Conservation (phyloP, 2,888 invertebrate species). For the Athalia circularis region DNA sequence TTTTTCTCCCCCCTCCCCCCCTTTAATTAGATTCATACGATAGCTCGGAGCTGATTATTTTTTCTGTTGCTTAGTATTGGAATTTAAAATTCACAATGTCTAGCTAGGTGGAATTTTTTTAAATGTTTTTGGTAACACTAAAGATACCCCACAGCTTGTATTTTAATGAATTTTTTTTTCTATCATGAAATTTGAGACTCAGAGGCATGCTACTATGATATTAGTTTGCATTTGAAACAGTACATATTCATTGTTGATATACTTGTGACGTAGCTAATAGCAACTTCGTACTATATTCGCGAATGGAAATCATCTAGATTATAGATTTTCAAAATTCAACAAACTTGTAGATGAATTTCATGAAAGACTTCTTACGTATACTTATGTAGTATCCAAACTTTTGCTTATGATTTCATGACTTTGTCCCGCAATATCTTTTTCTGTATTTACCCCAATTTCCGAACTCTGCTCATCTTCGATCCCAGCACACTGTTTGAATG, state of each 20-base stretch:
- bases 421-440: neutral
- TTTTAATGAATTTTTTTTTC: neutral
- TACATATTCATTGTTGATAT: neutral
- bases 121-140: neutral
- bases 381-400: neutral
- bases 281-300: neutral
- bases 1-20: neutral
- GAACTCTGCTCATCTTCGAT: conserved; percentile 12
- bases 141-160: neutral
- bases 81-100: neutral
- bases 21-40: neutral
- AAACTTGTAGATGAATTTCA: neutral
- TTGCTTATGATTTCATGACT: neutral
- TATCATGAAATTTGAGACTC: neutral
- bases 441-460: neutral
- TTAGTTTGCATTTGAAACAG: neutral
- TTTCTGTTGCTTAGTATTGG: neutral
- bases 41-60: neutral
- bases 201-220: neutral
- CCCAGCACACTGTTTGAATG: conserved; percentile 24
- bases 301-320: neutral
- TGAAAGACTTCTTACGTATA: neutral
- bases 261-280: neutral
- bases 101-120: neutral
- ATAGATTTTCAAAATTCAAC: neutral